These are phyloP conservation scores for Pelobates fuscus DNA, from an alignment of 2,113 vertebrate species.

Conservation along the genomic window DNA sequence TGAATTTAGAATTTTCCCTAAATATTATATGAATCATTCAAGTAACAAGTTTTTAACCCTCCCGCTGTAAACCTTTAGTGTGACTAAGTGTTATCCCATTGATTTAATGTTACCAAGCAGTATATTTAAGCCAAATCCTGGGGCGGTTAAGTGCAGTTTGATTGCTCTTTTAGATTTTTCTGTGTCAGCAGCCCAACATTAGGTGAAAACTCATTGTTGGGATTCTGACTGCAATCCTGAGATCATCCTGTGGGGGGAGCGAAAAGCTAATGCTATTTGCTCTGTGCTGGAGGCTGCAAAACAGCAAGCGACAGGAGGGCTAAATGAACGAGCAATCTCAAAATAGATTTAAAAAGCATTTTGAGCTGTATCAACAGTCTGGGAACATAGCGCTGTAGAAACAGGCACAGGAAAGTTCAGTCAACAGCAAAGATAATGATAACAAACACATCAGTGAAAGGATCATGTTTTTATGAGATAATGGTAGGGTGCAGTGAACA, in stretches of 20 bases:
- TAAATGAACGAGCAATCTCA: constrained; percentile 28
- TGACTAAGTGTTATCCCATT: background rate
- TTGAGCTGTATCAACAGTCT: constrained; percentile 6
- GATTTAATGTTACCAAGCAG: background rate
- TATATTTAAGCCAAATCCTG: background rate
- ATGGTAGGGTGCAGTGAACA: background rate
- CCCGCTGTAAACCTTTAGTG: too few relatives aligned
- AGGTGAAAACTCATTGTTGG: background rate
- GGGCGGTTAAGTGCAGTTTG: background rate
- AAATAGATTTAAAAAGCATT: constrained; percentile 29
- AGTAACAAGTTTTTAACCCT: too few relatives aligned
- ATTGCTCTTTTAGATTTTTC: background rate
- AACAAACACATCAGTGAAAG: background rate
- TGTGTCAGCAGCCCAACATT: background rate
- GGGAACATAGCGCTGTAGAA: background rate
- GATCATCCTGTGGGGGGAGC: constrained; percentile 10
- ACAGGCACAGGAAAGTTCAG: background rate
- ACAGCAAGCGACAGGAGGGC: constrained; percentile 17
- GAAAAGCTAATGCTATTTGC: constrained; percentile 28
- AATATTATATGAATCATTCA: too few relatives aligned
- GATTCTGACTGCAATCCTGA: constrained; percentile 4
- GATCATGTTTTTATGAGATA: background rate
- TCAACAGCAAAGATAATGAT: background rate
- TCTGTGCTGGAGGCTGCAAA: background rate
- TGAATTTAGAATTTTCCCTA: too few relatives aligned